Base-by-base conservation (phyloP, 1,140 invertebrate species). In the Mycetomoellerius zeteki region DNA sequence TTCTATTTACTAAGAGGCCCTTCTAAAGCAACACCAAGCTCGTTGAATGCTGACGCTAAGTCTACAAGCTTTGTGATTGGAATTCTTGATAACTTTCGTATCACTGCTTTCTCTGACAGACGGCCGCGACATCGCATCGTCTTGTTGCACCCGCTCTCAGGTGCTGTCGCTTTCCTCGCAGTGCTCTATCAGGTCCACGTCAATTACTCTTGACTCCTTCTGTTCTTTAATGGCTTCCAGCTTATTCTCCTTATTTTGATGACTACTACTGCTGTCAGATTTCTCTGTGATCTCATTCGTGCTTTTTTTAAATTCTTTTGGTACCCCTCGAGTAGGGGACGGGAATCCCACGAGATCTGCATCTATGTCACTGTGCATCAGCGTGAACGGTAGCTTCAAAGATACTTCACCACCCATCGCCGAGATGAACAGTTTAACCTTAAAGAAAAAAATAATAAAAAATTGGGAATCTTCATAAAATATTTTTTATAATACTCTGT, bases 381-480 rank as follows among this genome's bases (percentile, higher is more conserved):
- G 94, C 0, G 96, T 97, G 93, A 98, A 98, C 0, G 98, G 98
- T 37, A 98, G 93, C 93, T 98, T 98, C 0, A 98, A 94, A 2
- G 97, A 97, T 14, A 98, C 94, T 71, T 97, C 97, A 0, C 97
- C 97, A 0, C 97, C 97, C 96, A 98, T 98, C 3, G 97, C 96
- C 58, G 97, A 97, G 1, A 98, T 95, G 4, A 97, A 94, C 0
- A 98, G 94, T 95, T 98, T 98, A 0, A 98, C 94, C 95, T 96
- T 76, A 5, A 78, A 89, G 47, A 37, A 14, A 64, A 56, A 65
- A 12, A 12, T 10, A 4, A 47, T 12, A 56, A 62, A 16, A 2
- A 54, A n/a, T 76, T 77, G 2, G 5, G 21, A 54, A 30, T 43
- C 2, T 43, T 60, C 3, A 71, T 52, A 16, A 65, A 21, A 21